Evolutionary conservation across 2,888 invertebrate genomes (phyloP).

Genomic region (Gasteruption jaculator): DNA sequence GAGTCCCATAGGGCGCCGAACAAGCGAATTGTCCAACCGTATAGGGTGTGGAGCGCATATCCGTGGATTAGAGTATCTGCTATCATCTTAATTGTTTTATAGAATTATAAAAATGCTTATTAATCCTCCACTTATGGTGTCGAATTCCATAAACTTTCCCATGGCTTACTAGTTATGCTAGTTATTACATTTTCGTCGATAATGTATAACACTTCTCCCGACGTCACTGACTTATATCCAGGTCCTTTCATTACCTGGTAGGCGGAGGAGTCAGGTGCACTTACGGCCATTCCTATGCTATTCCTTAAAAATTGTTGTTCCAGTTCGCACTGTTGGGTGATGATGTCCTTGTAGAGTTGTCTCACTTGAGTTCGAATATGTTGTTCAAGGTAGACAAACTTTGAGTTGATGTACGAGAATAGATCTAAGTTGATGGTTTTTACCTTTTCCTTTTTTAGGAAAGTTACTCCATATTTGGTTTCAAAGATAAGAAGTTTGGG

Average conservation of each 20-base stretch:
- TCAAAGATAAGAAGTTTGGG: background rate
- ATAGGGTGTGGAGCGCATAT: too few relatives aligned
- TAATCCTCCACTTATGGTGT: background rate
- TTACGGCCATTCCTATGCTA: background rate
- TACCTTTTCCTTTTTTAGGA: background rate
- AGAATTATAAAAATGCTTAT: background rate
- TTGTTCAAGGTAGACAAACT: slow-evolving; percentile 8
- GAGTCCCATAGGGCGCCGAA: too few relatives aligned
- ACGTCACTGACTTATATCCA: background rate
- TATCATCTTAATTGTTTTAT: background rate
- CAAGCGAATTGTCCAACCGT: too few relatives aligned
- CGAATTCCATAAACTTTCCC: background rate
- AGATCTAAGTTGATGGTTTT: background rate
- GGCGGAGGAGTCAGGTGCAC: background rate
- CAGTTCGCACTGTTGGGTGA: slow-evolving; percentile 5
- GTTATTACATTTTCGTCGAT: too few relatives aligned
- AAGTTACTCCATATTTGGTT: background rate
- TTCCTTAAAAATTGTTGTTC: background rate
- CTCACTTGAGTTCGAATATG: slow-evolving; percentile 1
- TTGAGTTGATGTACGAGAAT: slow-evolving; percentile 6
- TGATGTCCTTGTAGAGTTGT: background rate
- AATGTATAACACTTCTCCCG: background rate
- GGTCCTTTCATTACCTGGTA: too few relatives aligned
- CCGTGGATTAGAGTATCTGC: too few relatives aligned
- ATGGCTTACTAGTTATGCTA: too few relatives aligned